A percentile compares a stretch with the other conserved stretches of the same genome.
Evolutionary conservation across 2,797 vertebrate species (phyloP).

Genomic region (Molossus molossus): DNA sequence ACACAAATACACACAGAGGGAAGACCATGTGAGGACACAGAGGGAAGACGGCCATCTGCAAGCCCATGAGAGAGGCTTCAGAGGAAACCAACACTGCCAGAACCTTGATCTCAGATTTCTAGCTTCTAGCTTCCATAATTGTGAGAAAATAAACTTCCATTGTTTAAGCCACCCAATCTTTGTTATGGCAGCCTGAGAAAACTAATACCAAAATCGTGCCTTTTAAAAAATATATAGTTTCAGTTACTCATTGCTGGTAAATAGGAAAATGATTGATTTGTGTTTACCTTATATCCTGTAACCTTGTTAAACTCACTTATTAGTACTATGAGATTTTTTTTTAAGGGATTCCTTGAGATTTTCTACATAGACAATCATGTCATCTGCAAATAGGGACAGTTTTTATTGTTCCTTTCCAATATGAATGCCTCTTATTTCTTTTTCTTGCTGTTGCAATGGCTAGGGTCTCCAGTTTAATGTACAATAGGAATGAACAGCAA

Average conservation of each 20-base stretch:
- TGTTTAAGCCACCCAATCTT: background rate
- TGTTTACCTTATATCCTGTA: background rate
- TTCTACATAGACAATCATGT: background rate
- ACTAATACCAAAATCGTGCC: background rate
- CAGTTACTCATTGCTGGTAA: background rate
- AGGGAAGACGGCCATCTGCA: background rate
- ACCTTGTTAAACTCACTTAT: conserved; percentile 9
- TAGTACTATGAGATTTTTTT: background rate
- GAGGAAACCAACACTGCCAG: background rate
- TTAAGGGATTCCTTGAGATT: background rate
- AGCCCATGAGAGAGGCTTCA: background rate
- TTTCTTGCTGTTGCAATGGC: background rate
- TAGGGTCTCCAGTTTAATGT: background rate
- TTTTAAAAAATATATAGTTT: background rate
- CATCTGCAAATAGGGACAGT: background rate
- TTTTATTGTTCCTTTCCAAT: conserved; percentile 16
- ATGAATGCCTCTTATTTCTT: background rate
- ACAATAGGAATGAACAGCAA: background rate
- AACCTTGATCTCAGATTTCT: background rate
- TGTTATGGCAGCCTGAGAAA: background rate
- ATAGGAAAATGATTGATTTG: background rate
- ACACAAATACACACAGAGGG: background rate
- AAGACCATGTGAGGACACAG: background rate
- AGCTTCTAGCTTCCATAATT: background rate
- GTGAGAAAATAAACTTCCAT: background rate